A percentile compares a stretch with the other conserved stretches of the same genome.
Conservation (phyloP, 2,113 vertebrate genomes). For the Corythaixoides concolor region DNA sequence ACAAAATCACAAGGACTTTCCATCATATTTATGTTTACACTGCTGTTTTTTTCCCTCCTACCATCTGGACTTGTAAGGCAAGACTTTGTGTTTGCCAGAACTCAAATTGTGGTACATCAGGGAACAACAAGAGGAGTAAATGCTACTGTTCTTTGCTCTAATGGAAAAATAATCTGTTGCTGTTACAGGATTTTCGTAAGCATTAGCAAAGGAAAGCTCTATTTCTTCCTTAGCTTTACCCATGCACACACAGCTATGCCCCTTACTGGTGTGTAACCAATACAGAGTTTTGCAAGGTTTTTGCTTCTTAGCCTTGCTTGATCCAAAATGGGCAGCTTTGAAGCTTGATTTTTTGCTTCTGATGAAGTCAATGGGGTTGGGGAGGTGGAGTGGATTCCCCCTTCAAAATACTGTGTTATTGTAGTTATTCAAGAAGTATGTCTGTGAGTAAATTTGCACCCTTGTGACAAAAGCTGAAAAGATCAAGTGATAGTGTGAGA, state of each 20-base stretch:
- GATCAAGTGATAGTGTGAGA: not conserved
- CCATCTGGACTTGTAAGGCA: not conserved
- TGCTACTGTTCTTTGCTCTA: not conserved
- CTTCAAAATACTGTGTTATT: not conserved
- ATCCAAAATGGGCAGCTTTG: not conserved
- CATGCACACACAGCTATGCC: not conserved
- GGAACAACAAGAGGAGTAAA: not conserved
- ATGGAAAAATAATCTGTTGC: not conserved
- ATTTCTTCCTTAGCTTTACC: not conserved
- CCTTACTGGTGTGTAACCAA: not conserved
- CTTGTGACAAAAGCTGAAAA: not conserved
- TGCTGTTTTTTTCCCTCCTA: not conserved
- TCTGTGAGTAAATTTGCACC: not conserved
- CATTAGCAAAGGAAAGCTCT: not conserved
- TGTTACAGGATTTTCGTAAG: not conserved
- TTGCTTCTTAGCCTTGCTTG: not conserved
- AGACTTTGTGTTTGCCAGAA: not conserved
- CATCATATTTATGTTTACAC: not conserved
- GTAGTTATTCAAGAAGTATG: not conserved
- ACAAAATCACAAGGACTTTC: not conserved
- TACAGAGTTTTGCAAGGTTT: not conserved
- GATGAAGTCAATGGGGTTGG: not conserved
- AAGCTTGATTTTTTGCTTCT: not conserved
- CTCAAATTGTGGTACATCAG: not conserved
- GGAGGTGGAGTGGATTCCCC: not conserved